These are phyloP conservation scores for Microctonus brassicae DNA, from an alignment of 2,888 invertebrate genomes.

Conservation along the genomic window DNA sequence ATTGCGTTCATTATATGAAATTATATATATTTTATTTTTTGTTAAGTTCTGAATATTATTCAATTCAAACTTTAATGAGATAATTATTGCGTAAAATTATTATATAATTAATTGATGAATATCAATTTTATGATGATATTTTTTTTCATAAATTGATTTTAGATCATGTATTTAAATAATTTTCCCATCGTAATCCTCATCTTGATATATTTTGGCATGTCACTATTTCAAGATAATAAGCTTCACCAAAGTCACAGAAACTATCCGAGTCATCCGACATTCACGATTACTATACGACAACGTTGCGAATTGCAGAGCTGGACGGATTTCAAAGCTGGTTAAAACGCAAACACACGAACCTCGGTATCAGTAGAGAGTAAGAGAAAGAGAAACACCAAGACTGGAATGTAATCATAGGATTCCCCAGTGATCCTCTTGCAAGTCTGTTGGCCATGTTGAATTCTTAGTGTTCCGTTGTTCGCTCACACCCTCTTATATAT, in stretches of 20 bases:
- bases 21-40: too few species aligned
- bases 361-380: constrained; percentile 25
- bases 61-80: too few species aligned
- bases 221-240: constrained; percentile 14
- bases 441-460: constrained; percentile 66
- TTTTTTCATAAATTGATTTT: too few species aligned
- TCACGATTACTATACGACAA: constrained; percentile 18
- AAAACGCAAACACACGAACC: constrained; percentile 21
- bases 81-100: too few species aligned
- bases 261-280: constrained; percentile 37
- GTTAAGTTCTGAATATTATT: too few species aligned
- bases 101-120: too few species aligned
- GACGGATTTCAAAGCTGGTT: constrained; percentile 27
- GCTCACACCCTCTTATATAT: constrained; percentile 14
- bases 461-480: constrained; percentile 59
- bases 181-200: neutral
- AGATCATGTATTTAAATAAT: too few species aligned
- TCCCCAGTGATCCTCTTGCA: constrained; percentile 66
- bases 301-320: constrained; percentile 19
- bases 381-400: constrained; percentile 42
- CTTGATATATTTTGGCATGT: neutral
- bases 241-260: constrained; percentile 12
- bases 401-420: constrained; percentile 70
- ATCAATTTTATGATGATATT: too few species aligned
- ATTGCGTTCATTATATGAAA: too few species aligned